Percentiles rank a stretch among this genome's conserved stretches.
Evolutionary conservation across 2,797 vertebrate genomes (phyloP).

Genomic region (Hylomyscus alleni): DNA sequence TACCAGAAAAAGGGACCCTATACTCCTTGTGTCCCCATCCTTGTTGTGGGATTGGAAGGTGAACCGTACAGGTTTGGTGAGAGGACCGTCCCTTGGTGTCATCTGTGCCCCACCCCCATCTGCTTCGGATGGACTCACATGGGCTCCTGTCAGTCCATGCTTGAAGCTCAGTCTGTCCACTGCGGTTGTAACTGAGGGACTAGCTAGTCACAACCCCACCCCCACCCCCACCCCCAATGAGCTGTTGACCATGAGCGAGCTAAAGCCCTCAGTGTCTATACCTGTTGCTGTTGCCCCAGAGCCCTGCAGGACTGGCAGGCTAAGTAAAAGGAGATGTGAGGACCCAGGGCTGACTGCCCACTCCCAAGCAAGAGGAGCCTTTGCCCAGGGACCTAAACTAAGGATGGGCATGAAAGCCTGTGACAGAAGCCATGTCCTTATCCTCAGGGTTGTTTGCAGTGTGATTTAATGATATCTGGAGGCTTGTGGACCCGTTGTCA

Average conservation of each 20-base stretch:
- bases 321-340: too few relatives aligned
- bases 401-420: neutral
- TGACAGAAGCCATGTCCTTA: accelerated
- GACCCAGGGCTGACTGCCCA: neutral
- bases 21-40: accelerated
- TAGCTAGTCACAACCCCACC: neutral
- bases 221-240: too few relatives aligned
- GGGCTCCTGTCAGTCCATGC: too few relatives aligned
- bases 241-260: neutral
- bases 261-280: neutral
- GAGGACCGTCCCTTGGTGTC: too few relatives aligned
- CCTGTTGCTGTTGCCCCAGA: neutral
- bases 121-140: neutral
- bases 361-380: too few relatives aligned
- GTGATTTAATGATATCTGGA: accelerated
- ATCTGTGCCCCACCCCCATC: neutral
- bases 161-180: neutral
- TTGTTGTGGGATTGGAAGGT: neutral
- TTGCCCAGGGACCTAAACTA: neutral
- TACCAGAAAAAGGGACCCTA: accelerated
- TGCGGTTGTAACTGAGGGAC: neutral
- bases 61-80: neutral
- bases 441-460: accelerated
- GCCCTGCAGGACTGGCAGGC: neutral
- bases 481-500: accelerated